Evolutionary conservation across 2,113 vertebrate genomes (phyloP).

Genomic region (Parus major): DNA sequence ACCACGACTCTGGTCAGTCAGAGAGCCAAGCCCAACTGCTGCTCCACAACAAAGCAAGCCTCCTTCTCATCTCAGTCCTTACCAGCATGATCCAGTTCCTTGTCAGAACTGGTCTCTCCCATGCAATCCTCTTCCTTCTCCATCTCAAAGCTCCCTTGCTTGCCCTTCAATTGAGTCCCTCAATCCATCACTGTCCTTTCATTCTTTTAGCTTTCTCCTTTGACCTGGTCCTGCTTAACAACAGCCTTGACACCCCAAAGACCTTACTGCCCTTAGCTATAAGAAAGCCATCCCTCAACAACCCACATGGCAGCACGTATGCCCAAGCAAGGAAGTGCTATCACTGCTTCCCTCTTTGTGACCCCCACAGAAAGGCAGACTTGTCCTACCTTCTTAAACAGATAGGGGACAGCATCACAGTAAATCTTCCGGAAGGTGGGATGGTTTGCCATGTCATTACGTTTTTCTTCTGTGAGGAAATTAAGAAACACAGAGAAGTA

Average conservation of each 20-base stretch:
- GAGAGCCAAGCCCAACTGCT: neutral
- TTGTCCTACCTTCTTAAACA: conserved; percentile 85
- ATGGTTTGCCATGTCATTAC: conserved; percentile 77
- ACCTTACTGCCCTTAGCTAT: neutral
- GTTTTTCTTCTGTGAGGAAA: conserved; percentile 66
- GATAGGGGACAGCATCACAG: conserved; percentile 78
- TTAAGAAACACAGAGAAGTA: neutral
- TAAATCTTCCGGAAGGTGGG: conserved; percentile 82
- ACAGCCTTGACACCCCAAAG: neutral
- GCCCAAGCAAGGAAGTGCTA: neutral
- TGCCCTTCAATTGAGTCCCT: neutral
- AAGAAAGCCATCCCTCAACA: neutral
- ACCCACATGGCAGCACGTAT: neutral
- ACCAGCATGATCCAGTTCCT: neutral
- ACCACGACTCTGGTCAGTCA: neutral
- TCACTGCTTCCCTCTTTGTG: neutral
- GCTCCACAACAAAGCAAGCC: neutral
- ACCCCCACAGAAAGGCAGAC: neutral
- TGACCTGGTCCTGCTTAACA: neutral
- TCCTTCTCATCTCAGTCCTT: neutral
- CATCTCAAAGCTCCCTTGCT: neutral
- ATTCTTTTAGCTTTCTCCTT: neutral
- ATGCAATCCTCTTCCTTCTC: neutral
- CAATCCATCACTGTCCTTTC: neutral
- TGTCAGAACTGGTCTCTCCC: neutral